phyloP scores from a whole-genome alignment of 2,113 vertebrate genomes.

The Pandion haliaetus region DNA sequence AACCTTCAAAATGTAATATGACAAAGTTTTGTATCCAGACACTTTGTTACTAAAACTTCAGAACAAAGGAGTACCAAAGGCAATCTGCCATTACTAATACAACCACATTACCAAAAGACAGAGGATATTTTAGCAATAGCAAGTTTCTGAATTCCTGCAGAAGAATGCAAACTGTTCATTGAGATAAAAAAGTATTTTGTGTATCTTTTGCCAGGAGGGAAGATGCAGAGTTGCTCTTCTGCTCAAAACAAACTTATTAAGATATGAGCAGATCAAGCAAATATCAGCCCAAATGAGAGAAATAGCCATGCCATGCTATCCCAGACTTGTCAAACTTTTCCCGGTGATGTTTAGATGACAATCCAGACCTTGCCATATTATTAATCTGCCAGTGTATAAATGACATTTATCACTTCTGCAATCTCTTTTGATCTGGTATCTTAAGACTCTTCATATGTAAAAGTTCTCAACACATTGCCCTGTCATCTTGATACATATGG shows the following conservation, averaged over 20 bases:
- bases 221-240: background rate
- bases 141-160: background rate
- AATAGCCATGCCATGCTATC: constrained; percentile 4
- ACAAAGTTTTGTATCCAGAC: constrained; percentile 35
- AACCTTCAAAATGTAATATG: constrained; percentile 17
- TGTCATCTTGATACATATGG: constrained; percentile 54
- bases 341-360: background rate
- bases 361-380: background rate
- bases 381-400: constrained; percentile 35
- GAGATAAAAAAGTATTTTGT: constrained; percentile 13
- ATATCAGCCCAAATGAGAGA: constrained; percentile 62
- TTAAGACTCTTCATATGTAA: constrained; percentile 37
- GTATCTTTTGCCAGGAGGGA: constrained; percentile 14
- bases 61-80: constrained; percentile 17
- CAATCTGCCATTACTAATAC: background rate
- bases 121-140: background rate
- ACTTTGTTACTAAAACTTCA: constrained; percentile 17
- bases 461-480: constrained; percentile 43
- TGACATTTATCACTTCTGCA: constrained; percentile 66
- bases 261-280: constrained; percentile 25
- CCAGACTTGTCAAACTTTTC: constrained; percentile 38
- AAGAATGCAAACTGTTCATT: background rate
- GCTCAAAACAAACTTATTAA: constrained; percentile 2
- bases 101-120: background rate
- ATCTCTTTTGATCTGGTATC: constrained; percentile 36